phyloP scores from a whole-genome alignment of 2,113 vertebrate species.

The Herpetotheres cachinnans region DNA sequence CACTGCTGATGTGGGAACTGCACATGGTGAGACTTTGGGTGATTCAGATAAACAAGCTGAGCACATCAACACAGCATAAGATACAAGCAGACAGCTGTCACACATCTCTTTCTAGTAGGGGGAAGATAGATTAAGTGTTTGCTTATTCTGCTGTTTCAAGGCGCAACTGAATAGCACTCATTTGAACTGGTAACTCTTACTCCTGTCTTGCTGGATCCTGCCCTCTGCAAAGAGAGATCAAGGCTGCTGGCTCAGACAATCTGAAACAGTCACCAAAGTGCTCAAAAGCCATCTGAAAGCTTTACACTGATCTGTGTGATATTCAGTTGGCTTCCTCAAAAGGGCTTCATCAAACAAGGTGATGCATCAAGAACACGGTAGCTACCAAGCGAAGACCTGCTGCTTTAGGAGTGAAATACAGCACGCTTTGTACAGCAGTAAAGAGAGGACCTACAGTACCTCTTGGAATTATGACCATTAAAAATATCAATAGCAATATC shows the following conservation, averaged over 20 bases:
- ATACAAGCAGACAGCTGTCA: background rate
- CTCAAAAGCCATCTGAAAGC: background rate
- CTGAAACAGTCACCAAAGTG: background rate
- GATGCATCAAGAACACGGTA: too few species aligned
- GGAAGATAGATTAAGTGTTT: background rate
- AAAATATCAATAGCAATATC: background rate
- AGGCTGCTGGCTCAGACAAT: background rate
- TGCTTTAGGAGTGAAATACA: background rate
- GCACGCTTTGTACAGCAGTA: rapidly evolving
- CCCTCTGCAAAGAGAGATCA: background rate
- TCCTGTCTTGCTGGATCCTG: background rate
- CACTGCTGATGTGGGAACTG: background rate
- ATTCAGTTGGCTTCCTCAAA: background rate
- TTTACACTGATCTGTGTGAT: rapidly evolving
- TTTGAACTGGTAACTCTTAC: rapidly evolving
- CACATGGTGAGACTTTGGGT: rapidly evolving
- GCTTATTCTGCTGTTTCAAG: background rate
- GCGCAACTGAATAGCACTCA: rapidly evolving
- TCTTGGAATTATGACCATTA: background rate
- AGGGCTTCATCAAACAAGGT: background rate
- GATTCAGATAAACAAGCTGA: background rate
- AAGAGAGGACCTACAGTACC: rapidly evolving
- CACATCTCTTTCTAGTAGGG: rapidly evolving
- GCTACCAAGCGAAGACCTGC: background rate
- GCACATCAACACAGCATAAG: rapidly evolving